These are phyloP conservation scores for Tenthredo distinguenda DNA, from an alignment of 2,888 invertebrate species.

Conservation along the genomic window DNA sequence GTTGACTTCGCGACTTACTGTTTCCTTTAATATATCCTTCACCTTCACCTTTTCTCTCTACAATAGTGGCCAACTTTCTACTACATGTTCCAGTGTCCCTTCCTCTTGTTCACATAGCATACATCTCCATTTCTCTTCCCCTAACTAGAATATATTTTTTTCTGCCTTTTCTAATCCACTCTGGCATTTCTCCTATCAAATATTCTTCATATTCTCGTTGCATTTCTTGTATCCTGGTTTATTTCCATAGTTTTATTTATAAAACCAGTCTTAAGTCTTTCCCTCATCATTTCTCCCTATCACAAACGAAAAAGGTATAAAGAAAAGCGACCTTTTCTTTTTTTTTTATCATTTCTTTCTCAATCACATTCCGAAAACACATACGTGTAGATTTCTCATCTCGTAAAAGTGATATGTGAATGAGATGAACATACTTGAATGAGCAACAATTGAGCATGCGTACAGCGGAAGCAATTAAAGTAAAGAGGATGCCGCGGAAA, in stretches of 20 bases:
- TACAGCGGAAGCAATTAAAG: neutral
- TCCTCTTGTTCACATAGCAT: neutral
- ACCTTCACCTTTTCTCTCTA: neutral
- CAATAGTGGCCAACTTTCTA: neutral
- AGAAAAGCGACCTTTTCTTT: too few relatives aligned
- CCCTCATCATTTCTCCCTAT: too few relatives aligned
- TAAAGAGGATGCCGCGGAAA: neutral
- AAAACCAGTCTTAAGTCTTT: too few relatives aligned
- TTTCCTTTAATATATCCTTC: slow-evolving; percentile 1
- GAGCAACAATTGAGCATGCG: neutral
- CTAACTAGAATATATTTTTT: neutral
- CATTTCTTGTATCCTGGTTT: too few relatives aligned
- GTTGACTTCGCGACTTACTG: slow-evolving; percentile 2
- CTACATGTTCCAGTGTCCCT: neutral
- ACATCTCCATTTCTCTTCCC: slow-evolving; percentile 2
- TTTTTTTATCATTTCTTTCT: too few relatives aligned
- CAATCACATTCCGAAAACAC: neutral
- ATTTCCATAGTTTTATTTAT: too few relatives aligned
- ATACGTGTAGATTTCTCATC: neutral
- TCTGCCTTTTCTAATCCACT: neutral
- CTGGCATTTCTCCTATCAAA: neutral
- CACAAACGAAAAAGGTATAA: too few relatives aligned
- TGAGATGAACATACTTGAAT: neutral
- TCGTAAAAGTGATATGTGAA: neutral
- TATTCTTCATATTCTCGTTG: neutral